These are phyloP conservation scores for Fulmarus glacialis DNA, from an alignment of 2,113 vertebrate species.

Conservation along the genomic window DNA sequence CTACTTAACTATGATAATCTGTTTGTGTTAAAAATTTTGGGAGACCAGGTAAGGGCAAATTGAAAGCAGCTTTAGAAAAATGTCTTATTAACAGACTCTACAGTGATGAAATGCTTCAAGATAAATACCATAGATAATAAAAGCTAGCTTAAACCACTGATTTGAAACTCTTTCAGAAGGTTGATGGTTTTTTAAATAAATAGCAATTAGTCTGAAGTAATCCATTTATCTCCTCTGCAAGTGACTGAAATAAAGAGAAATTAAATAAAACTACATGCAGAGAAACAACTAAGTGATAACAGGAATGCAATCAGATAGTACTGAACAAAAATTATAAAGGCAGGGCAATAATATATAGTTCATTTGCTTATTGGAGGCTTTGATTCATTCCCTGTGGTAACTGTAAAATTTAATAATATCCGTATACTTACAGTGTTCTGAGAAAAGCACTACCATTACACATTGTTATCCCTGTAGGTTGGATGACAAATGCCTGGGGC, in stretches of 20 bases:
- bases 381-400: slow-evolving; percentile 87
- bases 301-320: slow-evolving; percentile 69
- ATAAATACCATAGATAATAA: slow-evolving; percentile 52
- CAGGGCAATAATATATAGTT: slow-evolving; percentile 78
- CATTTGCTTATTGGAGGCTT: slow-evolving; percentile 78
- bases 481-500: slow-evolving; percentile 86
- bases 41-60: background rate
- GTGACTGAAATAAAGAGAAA: slow-evolving; percentile 44
- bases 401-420: slow-evolving; percentile 83
- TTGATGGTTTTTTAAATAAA: slow-evolving; percentile 29
- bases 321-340: slow-evolving; percentile 77
- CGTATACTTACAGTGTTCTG: slow-evolving; percentile 80
- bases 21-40: slow-evolving; percentile 21
- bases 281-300: slow-evolving; percentile 56
- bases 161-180: background rate
- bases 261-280: slow-evolving; percentile 28
- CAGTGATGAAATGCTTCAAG: slow-evolving; percentile 38
- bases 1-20: background rate
- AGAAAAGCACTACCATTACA: slow-evolving; percentile 77
- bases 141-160: background rate
- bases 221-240: slow-evolving; percentile 35
- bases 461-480: slow-evolving; percentile 89
- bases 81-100: slow-evolving; percentile 21
- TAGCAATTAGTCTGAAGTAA: slow-evolving; percentile 35
- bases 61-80: slow-evolving; percentile 15